A percentile compares a stretch with the other conserved stretches of the same genome.
Conservation (phyloP, 2,888 invertebrate genomes). For the Xiphydria camelus region DNA sequence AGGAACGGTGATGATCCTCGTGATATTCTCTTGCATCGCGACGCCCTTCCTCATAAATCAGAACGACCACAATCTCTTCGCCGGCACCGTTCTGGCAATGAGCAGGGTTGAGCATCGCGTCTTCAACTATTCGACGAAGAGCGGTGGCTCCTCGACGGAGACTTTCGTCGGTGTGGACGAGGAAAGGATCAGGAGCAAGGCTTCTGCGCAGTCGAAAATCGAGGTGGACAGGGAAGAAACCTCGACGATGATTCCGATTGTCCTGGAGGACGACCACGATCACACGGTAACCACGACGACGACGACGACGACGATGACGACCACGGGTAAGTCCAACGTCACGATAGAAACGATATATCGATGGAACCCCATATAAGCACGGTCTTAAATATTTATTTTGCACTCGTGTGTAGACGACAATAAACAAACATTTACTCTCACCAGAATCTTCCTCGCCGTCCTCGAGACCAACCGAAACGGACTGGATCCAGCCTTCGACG, state of each 20-base stretch:
- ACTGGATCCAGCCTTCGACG: too few species aligned
- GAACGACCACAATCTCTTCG: slow-evolving; percentile 34
- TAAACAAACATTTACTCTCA: slow-evolving; percentile 25
- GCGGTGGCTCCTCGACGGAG: neutral
- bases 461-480: slow-evolving; percentile 30
- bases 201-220: slow-evolving; percentile 23
- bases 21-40: slow-evolving; percentile 31
- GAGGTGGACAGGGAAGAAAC: slow-evolving; percentile 5
- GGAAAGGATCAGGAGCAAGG: too few species aligned
- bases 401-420: slow-evolving; percentile 20
- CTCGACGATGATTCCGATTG: neutral
- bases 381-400: too few species aligned
- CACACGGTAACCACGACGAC: slow-evolving; percentile 43
- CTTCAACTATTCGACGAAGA: slow-evolving; percentile 2
- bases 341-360: too few species aligned
- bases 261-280: too few species aligned
- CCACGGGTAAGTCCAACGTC: slow-evolving; percentile 23
- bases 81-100: slow-evolving; percentile 27
- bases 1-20: slow-evolving; percentile 29
- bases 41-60: slow-evolving; percentile 37
- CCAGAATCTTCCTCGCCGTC: slow-evolving; percentile 30
- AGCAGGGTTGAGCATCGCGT: slow-evolving; percentile 4
- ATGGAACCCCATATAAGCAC: too few species aligned
- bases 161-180: too few species aligned
- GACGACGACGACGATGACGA: slow-evolving; percentile 24